A percentile compares a stretch with the other conserved stretches of the same genome.
Conservation (phyloP, 2,888 invertebrate genomes). For the Eupithecia centaureata region DNA sequence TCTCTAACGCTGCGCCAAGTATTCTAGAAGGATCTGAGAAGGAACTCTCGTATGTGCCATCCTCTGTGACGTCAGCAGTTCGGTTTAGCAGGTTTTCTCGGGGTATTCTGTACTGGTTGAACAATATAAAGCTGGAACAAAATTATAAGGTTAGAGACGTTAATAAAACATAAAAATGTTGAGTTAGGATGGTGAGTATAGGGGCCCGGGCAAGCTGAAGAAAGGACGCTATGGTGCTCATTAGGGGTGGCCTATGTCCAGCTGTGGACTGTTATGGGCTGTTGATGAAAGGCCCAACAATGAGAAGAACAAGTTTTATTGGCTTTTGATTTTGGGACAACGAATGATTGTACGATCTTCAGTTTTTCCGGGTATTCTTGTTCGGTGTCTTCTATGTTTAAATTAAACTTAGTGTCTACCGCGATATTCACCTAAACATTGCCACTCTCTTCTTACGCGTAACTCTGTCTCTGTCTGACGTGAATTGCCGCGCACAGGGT, state of each 20-base stretch:
- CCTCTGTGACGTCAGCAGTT: constrained; percentile 94
- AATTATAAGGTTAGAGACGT: background rate
- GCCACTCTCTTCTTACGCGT: no score
- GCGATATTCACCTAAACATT: no score
- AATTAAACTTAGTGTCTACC: no score
- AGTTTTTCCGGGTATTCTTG: no score
- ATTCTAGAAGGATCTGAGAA: constrained; percentile 94
- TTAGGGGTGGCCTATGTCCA: background rate
- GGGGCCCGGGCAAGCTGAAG: background rate
- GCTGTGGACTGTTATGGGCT: background rate
- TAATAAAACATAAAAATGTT: background rate
- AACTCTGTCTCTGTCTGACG: no score
- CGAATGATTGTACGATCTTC: no score
- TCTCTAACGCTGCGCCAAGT: constrained; percentile 93
- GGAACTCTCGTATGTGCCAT: constrained; percentile 95
- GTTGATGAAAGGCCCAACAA: background rate
- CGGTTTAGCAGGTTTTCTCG: constrained; percentile 92
- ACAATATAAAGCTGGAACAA: constrained; percentile 89
- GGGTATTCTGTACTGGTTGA: constrained; percentile 94
- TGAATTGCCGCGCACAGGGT: no score
- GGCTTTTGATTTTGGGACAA: no score
- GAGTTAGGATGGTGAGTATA: background rate
- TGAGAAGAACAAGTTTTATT: background rate
- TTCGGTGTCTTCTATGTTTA: no score
- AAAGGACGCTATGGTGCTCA: background rate